A percentile compares a stretch with the other conserved stretches of the same genome.
These are phyloP conservation scores for Seriola dumerili DNA, from an alignment of 2,113 vertebrate species.

Conservation along the genomic window DNA sequence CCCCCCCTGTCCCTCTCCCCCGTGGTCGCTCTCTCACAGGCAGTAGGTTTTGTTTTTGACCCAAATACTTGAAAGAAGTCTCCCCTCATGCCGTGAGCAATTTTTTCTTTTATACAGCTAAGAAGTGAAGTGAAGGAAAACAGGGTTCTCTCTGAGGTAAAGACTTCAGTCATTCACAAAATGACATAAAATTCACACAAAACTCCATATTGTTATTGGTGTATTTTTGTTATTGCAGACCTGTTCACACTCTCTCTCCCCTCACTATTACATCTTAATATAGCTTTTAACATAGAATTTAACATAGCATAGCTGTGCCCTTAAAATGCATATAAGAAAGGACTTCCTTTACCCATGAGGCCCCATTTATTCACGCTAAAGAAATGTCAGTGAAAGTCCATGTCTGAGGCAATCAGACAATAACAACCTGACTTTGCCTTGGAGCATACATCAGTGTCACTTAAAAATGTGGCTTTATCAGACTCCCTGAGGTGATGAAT, in stretches of 20 bases:
- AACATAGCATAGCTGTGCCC: not conserved
- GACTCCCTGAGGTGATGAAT: not conserved
- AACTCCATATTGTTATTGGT: not conserved
- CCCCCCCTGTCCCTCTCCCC: not conserved
- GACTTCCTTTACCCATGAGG: not conserved
- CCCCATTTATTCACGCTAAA: not conserved
- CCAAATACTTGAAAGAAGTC: conserved; percentile 77
- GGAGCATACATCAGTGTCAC: not conserved
- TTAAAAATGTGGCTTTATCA: conserved; percentile 8
- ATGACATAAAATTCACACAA: not conserved
- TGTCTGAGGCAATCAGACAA: conserved; percentile 9
- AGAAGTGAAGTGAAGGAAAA: conserved; percentile 6
- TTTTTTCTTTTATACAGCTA: conserved; percentile 41
- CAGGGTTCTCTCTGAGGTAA: conserved; percentile 33
- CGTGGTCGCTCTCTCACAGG: conserved; percentile 43
- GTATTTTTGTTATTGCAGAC: not conserved
- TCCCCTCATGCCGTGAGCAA: conserved; percentile 56
- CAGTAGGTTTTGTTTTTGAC: conserved; percentile 78
- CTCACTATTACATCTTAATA: not conserved
- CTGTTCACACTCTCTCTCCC: not conserved
- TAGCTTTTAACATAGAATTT: not conserved
- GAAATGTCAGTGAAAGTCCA: not conserved
- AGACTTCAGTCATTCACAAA: not conserved
- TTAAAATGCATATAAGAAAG: not conserved
- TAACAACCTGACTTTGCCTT: conserved; percentile 9